Conservation (phyloP, 92 coral and sea anemone genomes). For the Hydrozoanthus gracilis region DNA sequence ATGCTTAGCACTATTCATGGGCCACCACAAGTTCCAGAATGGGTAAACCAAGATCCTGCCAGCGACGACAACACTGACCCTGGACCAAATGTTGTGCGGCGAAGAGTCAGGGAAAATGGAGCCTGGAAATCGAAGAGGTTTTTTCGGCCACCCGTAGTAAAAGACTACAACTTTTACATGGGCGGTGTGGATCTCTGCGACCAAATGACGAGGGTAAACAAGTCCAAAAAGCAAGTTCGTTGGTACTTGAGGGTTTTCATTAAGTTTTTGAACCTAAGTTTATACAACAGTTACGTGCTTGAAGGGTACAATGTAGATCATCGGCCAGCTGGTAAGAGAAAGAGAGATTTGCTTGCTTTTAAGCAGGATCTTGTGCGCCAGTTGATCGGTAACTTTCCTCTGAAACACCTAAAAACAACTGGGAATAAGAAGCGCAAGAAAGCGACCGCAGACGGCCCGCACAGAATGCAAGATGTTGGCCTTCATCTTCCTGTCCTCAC, state of each 20-base stretch:
- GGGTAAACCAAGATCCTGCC: conserved; percentile 45
- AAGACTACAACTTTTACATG: conserved; percentile 14
- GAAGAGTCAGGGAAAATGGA: conserved; percentile 43
- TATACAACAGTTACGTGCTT: conserved; percentile 18
- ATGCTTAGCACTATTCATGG: no score
- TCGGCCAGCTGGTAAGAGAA: no score
- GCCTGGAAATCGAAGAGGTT: conserved; percentile 30
- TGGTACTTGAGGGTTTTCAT: conserved; percentile 47
- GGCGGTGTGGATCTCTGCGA: conserved; percentile 18
- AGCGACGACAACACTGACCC: conserved; percentile 39
- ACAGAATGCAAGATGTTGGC: conserved; percentile 16
- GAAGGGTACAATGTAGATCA: no score
- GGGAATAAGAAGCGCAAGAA: not conserved
- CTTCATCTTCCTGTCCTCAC: conserved; percentile 9
- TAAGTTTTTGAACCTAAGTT: not conserved
- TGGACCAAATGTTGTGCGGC: conserved; percentile 34
- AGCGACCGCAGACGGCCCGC: not conserved
- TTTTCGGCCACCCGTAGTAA: conserved; percentile 11
- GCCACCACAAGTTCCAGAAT: conserved; percentile 51
- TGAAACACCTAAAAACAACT: not conserved
- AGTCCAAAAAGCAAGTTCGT: conserved; percentile 54
- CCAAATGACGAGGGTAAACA: no score
- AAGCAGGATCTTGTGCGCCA: conserved; percentile 23
- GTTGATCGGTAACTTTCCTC: conserved; percentile 23
- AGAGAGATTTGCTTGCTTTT: not conserved